phyloP scores from a whole-genome alignment of 2,797 vertebrate genomes.

The Potorous gilbertii region DNA sequence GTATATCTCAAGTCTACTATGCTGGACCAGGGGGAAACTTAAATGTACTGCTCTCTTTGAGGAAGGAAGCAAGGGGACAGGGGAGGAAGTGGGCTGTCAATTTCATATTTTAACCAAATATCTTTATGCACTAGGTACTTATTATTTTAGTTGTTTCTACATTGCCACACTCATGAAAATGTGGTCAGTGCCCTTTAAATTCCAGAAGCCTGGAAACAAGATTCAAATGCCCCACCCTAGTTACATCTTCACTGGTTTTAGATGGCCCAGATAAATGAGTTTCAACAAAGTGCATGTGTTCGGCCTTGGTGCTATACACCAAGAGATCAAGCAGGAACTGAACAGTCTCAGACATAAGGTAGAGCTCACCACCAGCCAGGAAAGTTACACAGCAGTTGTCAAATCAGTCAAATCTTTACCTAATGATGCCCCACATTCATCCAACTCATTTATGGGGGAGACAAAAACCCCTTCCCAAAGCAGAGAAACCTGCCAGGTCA shows the following conservation, averaged over 20 bases:
- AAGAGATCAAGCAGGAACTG: background rate
- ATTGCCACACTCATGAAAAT: background rate
- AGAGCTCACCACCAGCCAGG: background rate
- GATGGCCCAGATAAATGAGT: background rate
- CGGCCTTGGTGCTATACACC: background rate
- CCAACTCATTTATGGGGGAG: background rate
- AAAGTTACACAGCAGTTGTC: background rate
- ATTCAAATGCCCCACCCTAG: background rate
- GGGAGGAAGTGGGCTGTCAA: background rate
- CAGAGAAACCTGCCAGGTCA: background rate
- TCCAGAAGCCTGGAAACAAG: background rate
- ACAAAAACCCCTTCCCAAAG: background rate
- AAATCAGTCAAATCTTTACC: background rate
- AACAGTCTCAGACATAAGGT: background rate
- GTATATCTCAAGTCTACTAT: background rate
- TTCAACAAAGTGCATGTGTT: background rate
- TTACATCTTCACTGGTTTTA: background rate
- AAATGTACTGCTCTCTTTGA: background rate
- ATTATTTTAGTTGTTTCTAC: background rate
- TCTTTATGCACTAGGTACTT: background rate
- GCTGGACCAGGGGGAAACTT: background rate
- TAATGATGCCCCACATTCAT: constrained; percentile 7
- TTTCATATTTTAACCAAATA: background rate
- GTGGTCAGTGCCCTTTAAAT: background rate
- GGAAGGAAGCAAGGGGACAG: background rate